Evolutionary conservation across 2,113 vertebrate genomes (phyloP).

Genomic region (Pygoscelis adeliae): DNA sequence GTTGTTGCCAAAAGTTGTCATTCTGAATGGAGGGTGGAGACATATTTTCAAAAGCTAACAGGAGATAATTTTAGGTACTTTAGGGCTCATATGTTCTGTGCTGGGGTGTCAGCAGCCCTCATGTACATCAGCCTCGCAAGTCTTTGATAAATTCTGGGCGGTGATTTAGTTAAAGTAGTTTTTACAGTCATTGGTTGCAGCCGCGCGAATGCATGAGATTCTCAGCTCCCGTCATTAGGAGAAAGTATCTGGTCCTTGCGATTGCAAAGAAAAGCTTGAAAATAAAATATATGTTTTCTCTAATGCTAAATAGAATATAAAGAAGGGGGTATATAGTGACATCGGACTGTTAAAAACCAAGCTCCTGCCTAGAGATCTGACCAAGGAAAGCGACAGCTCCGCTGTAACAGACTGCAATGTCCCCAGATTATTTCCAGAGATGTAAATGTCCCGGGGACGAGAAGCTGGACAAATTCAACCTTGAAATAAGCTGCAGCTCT

Average conservation of each 20-base stretch:
- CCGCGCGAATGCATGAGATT: background rate
- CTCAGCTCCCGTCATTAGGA: background rate
- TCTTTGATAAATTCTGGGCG: background rate
- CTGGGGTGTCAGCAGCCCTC: slow-evolving; percentile 8
- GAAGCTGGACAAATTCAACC: slow-evolving; percentile 54
- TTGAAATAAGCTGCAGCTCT: slow-evolving; percentile 38
- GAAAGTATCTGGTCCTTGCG: background rate
- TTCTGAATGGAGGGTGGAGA: slow-evolving; percentile 62
- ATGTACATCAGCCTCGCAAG: background rate
- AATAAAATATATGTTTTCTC: background rate
- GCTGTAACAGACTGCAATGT: rapidly evolving
- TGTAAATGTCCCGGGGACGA: slow-evolving; percentile 6
- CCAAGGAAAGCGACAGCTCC: background rate
- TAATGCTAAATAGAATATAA: background rate
- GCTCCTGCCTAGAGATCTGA: background rate
- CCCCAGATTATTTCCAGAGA: slow-evolving; percentile 17
- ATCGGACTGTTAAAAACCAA: background rate
- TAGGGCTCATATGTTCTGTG: background rate
- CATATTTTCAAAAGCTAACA: slow-evolving; percentile 8
- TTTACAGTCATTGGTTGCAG: background rate
- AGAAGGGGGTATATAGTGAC: background rate
- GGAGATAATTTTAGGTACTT: slow-evolving; percentile 52
- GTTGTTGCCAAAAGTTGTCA: slow-evolving; percentile 66
- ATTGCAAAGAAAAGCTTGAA: background rate
- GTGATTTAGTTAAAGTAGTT: background rate